Base-by-base conservation (phyloP, 2,113 vertebrate species). In the Lipotes vexillifer region DNA sequence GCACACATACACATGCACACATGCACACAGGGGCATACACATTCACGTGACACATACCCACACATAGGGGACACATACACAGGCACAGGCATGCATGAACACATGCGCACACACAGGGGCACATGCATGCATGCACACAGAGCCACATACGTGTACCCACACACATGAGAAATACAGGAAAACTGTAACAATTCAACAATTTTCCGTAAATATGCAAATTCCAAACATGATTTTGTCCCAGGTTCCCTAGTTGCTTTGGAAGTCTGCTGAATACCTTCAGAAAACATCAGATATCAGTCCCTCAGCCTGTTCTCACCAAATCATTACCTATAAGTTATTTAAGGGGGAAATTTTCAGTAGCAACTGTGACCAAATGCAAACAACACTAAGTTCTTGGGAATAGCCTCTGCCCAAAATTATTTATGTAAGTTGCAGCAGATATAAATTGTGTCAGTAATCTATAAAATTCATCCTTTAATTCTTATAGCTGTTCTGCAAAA, bases 301-400 rank as follows among this genome's bases (percentile, higher is more conserved):
- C 27, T 38, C 15, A 38, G 11, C 17, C 61, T 29, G 7, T 88
- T 68, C 27, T 95, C 72, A 5, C 20, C 10, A 87, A 95, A 41
- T n/a, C 14, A 68, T 23, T 61, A 41, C 10, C 23, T 72, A 38
- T 85, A 52, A 93, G 49, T 72, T 87, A 80, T 71, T 88, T 80
- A 78, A 38, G 77, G 29, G 21, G n/a, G 29, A 78, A 69, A 61
- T 13, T 52, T 95, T 52, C 3, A 74, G 21, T 81, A 59, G 29
- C 46, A 68, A 15, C 8, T 91, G 7, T 89, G 41, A 75, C 61
- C 13, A 94, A 74, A 83, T 89, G 52, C 18, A 38, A 84, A 94
- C 18, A 82, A 5, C 9, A 93, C 38, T 33, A 33, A 20, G 3
- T 85, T 85, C 80, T 57, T 9, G 4, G 15, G 13, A 89, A 68